Percentiles rank a stretch among this genome's conserved stretches.
Conservation (phyloP, 2,113 vertebrate species). For the Cyanistes caeruleus region DNA sequence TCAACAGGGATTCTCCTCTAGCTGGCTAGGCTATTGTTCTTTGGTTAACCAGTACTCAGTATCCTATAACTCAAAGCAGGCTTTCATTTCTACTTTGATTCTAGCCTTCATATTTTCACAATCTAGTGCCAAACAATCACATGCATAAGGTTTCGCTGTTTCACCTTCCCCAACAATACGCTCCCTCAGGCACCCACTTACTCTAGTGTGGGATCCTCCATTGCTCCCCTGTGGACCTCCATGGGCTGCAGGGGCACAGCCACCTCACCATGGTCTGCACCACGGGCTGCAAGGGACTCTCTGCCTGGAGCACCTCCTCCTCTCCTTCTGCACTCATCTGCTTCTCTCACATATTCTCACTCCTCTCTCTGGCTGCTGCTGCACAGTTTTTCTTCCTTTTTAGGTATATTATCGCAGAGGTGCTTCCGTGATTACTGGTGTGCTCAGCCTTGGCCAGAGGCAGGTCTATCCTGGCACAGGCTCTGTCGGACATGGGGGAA, state of each 20-base stretch:
- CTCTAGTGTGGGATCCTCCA: neutral
- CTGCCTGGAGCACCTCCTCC: neutral
- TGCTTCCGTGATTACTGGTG: neutral
- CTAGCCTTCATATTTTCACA: too few species aligned
- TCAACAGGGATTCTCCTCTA: too few species aligned
- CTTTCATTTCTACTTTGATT: too few species aligned
- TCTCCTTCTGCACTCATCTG: neutral
- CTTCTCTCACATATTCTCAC: neutral
- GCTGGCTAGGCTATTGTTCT: too few species aligned
- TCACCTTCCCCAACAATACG: too few species aligned
- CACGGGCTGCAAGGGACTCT: rapidly evolving
- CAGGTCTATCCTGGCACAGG: neutral
- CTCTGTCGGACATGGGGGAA: neutral
- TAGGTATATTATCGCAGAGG: neutral
- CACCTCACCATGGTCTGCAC: neutral
- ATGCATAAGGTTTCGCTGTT: too few species aligned
- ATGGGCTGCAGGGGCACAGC: neutral
- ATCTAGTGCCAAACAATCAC: too few species aligned
- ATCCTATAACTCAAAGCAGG: too few species aligned
- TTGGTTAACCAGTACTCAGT: too few species aligned
- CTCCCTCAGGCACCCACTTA: rapidly evolving
- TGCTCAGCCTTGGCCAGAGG: neutral
- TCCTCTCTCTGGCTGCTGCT: neutral
- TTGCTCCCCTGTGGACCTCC: rapidly evolving
- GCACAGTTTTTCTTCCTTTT: neutral